Base-by-base conservation (phyloP, 1,140 invertebrate species). In the Sitophilus oryzae region DNA sequence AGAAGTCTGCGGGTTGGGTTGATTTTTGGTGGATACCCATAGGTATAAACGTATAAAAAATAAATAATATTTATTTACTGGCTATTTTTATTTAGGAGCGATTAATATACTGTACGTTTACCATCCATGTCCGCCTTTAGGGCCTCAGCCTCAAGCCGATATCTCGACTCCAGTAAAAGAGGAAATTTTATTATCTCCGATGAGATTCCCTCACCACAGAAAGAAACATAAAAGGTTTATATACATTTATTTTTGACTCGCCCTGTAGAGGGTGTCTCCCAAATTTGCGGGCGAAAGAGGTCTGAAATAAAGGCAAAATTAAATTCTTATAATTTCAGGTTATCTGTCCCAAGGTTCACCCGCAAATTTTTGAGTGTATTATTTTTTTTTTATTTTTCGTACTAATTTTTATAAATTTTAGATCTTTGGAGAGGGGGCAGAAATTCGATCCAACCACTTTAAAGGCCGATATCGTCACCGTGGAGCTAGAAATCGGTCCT, bases 11-110 rank as follows among this genome's bases (percentile, higher is more conserved):
- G 62, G 91, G 92, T 2, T 98, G 95, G 95, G 82, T 96, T 1
- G 92, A 96, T 67, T 96, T 93, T 69, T 96, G 93, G 93, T 88
- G 86, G 10, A 92, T 96, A 3, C 91, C 92, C 0, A 95, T 96
- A 22, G 55, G 55, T 57, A 56, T 30, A 30, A 30, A 30, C 25
- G 11, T 30, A 6, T 11, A 6, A 30, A 6, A 30, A 11, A 30
- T 11, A 30, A 30, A 6, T 6, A 6, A 30, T 5, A 30, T 30
- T 6, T 30, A 11, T 6, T 30, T 30, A 11, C 25, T 6, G 5
- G 11, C 5, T 30, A 30, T 5, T 11, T 5, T 5, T 30, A 6
- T 49, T 21, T 20, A 56, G 86, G 94, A 16, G 90, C 91, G 2
- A 75, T 97, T 11, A 92, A 88, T 63, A 91, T 97, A 16, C 82